Evolutionary conservation across 1,140 invertebrate genomes (phyloP).

Genomic region (Hycleus phaleratus): DNA sequence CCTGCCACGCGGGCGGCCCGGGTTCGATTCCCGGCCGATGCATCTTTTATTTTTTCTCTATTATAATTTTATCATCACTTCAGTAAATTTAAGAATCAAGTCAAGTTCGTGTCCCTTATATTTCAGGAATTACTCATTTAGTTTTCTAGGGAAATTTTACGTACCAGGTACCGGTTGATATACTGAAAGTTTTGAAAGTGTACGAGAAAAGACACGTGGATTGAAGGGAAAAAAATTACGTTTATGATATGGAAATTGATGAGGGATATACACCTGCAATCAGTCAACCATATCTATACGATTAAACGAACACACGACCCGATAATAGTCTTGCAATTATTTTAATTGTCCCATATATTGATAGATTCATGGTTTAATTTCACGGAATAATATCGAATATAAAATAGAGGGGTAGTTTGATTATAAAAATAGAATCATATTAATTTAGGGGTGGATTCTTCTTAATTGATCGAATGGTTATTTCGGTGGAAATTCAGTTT

Average conservation of each 20-base stretch:
- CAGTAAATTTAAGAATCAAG: too few relatives aligned
- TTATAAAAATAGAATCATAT: neutral
- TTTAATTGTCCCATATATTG: slow-evolving; percentile 7
- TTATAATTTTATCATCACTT: too few relatives aligned
- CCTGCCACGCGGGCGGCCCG: slow-evolving; percentile 42
- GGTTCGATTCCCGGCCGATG: slow-evolving; percentile 42
- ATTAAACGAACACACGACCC: slow-evolving; percentile 3
- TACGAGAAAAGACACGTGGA: too few relatives aligned
- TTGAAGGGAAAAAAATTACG: too few relatives aligned
- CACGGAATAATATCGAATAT: neutral
- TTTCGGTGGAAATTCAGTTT: neutral
- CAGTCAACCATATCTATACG: slow-evolving; percentile 7
- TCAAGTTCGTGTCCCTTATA: too few relatives aligned
- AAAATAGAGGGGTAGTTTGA: neutral
- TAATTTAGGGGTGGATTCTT: too few relatives aligned
- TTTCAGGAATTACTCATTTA: too few relatives aligned
- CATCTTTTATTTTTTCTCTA: slow-evolving; percentile 4
- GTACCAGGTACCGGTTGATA: too few relatives aligned
- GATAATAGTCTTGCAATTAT: slow-evolving; percentile 17
- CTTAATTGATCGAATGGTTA: neutral
- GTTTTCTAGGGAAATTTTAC: too few relatives aligned
- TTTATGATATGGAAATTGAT: too few relatives aligned
- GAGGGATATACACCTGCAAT: slow-evolving; percentile 10
- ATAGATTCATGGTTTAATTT: slow-evolving; percentile 3
- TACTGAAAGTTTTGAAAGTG: too few relatives aligned